A percentile compares a stretch with the other conserved stretches of the same genome.
Conservation (phyloP, 2,113 vertebrate species). For the Electrona antarctica region DNA sequence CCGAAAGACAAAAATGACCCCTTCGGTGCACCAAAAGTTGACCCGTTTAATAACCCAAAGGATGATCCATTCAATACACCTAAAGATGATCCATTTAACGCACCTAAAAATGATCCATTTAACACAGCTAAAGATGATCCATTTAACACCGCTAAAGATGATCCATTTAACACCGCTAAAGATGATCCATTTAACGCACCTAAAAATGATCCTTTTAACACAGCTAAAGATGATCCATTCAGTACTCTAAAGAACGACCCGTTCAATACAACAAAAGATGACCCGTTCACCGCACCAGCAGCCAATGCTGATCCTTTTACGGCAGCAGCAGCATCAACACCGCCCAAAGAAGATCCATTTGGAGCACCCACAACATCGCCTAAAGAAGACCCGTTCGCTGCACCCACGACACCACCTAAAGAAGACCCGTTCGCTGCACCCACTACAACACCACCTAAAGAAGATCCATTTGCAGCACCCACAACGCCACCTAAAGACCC, state of each 20-base stretch:
- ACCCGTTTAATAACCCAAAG: slow-evolving; percentile 34
- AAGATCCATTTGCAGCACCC: background rate
- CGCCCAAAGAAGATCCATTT: slow-evolving; percentile 16
- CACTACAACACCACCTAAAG: background rate
- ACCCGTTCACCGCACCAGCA: slow-evolving; percentile 1
- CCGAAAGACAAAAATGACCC: slow-evolving; percentile 49
- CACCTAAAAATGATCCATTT: slow-evolving; percentile 32
- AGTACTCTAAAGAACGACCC: slow-evolving; percentile 19
- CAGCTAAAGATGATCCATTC: background rate
- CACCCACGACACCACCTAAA: background rate
- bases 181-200: slow-evolving; percentile 1
- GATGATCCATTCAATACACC: slow-evolving; percentile 31
- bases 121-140: slow-evolving; percentile 33
- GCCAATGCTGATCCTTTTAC: slow-evolving; percentile 42
- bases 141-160: slow-evolving; percentile 31
- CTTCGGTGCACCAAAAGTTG: slow-evolving; percentile 40
- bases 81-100: slow-evolving; percentile 37
- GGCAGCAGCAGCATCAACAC: background rate
- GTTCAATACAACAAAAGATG: background rate
- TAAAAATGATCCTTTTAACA: background rate
- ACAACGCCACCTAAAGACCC: slow-evolving; percentile 5
- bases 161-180: slow-evolving; percentile 30
- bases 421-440: background rate
- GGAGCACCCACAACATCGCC: background rate
- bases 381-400: background rate